phyloP scores from a whole-genome alignment of 2,113 vertebrate species.

The Anas platyrhynchos region DNA sequence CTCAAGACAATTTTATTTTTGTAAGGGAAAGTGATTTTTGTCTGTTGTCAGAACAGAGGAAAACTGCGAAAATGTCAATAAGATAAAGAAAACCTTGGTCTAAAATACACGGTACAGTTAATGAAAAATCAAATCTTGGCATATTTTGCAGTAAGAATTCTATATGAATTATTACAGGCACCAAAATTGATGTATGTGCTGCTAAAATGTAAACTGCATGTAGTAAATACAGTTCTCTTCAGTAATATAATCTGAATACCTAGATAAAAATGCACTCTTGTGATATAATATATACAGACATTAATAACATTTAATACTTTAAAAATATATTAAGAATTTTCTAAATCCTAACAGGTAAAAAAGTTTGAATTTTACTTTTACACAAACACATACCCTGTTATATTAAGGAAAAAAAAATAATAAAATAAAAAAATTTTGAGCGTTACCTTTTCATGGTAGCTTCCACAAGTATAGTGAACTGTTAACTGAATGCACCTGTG shows the following conservation, averaged over 20 bases:
- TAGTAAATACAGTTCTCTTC: slow-evolving; percentile 61
- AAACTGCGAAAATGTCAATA: slow-evolving; percentile 4
- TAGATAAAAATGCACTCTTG: not conserved
- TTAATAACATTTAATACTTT: not conserved
- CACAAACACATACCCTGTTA: not conserved
- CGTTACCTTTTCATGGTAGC: not conserved
- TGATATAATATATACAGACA: not conserved
- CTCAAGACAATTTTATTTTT: not conserved
- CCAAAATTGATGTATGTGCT: slow-evolving; percentile 42
- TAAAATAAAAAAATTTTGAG: not conserved
- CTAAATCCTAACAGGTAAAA: not conserved
- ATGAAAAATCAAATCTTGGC: slow-evolving; percentile 38
- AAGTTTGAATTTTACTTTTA: not conserved
- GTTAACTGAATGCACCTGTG: not conserved
- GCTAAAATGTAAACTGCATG: not conserved
- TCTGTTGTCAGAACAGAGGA: not conserved
- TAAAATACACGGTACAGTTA: slow-evolving; percentile 8
- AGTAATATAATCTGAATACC: slow-evolving; percentile 34
- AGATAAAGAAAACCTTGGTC: not conserved
- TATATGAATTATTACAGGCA: slow-evolving; percentile 49
- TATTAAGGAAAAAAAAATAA: not conserved
- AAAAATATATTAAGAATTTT: not conserved
- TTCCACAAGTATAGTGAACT: not conserved
- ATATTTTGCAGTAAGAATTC: slow-evolving; percentile 53
- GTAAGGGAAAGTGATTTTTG: not conserved